Percentiles rank a stretch among this genome's conserved stretches.
Conservation (phyloP, 2,113 vertebrate genomes). For the Casuarius casuarius region DNA sequence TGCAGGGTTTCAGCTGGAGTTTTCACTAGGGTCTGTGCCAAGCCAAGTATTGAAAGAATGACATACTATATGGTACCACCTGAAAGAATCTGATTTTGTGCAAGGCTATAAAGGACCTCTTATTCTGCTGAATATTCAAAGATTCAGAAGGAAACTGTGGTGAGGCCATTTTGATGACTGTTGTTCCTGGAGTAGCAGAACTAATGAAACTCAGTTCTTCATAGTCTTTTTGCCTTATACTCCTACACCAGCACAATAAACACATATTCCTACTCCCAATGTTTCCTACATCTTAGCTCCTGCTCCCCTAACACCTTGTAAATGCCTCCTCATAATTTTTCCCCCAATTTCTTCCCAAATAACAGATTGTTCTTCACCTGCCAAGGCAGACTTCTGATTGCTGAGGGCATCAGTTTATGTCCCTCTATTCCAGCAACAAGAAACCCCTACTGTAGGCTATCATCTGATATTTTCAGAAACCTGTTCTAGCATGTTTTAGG, state of each 20-base stretch:
- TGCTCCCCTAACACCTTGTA: background rate
- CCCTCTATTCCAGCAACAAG: background rate
- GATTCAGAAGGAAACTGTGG: background rate
- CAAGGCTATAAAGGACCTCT: background rate
- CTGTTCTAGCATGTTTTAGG: background rate
- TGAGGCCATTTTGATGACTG: background rate
- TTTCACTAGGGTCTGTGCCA: background rate
- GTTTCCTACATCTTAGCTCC: background rate
- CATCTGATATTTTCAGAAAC: background rate
- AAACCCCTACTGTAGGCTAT: background rate
- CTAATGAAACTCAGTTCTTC: background rate
- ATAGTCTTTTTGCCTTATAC: background rate
- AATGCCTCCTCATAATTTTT: background rate
- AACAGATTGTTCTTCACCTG: background rate
- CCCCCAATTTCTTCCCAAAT: background rate
- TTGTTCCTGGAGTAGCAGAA: background rate
- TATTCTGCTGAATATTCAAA: background rate
- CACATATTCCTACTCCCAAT: background rate
- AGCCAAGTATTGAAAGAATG: background rate
- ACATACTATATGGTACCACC: background rate
- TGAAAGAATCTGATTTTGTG: slow-evolving; percentile 1
- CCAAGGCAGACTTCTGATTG: background rate
- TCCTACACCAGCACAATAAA: background rate
- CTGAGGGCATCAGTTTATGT: background rate
- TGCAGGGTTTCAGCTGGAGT: background rate